A percentile compares a stretch with the other conserved stretches of the same genome.
Conservation (phyloP, 2,888 invertebrate genomes). For the Drosophila greeni region DNA sequence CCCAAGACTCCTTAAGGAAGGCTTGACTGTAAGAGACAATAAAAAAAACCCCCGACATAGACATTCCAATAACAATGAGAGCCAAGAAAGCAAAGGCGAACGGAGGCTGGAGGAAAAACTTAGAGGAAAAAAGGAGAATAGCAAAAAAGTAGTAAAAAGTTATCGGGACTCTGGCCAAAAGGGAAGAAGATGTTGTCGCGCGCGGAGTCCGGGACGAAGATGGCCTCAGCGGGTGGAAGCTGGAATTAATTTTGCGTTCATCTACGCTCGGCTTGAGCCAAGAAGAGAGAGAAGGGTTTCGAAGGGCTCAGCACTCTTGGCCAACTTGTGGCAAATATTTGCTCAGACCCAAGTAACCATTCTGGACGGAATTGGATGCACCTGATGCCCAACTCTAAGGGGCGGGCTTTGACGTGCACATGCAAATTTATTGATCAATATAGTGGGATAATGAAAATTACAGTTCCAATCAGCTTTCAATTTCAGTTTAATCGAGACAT, state of each 20-base stretch:
- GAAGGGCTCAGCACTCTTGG: conserved; percentile 2
- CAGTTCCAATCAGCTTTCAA: conserved; percentile 20
- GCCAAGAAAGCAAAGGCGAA: conserved; percentile 36
- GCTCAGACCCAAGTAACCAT: conserved; percentile 44
- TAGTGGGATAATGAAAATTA: conserved; percentile 20
- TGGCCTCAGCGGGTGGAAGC: conserved; percentile 46
- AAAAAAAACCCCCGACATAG: conserved; percentile 20
- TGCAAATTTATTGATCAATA: conserved; percentile 31
- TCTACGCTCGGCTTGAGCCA: conserved; percentile 46
- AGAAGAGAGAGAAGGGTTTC: conserved; percentile 1
- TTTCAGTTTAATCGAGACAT: conserved; percentile 3
- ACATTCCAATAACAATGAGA: conserved; percentile 66
- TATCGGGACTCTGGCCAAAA: conserved; percentile 34
- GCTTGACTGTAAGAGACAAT: conserved; percentile 16
- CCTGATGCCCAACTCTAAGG: conserved; percentile 30
- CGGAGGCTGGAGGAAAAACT: conserved; percentile 13
- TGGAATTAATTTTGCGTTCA: conserved; percentile 70
- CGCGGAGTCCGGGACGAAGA: conserved; percentile 1
- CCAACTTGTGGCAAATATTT: conserved; percentile 63
- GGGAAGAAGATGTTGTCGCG: conserved; percentile 22
- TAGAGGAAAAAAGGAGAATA: conserved; percentile 13
- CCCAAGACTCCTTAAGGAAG: neutral
- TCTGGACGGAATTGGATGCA: conserved; percentile 44
- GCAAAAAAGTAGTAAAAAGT: conserved; percentile 48
- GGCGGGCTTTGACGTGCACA: conserved; percentile 12